Evolutionary conservation across 2,888 invertebrate species (phyloP), one percentile per base, ranked within the genome.

Genomic region (Andrena haemorrhoa): DNA sequence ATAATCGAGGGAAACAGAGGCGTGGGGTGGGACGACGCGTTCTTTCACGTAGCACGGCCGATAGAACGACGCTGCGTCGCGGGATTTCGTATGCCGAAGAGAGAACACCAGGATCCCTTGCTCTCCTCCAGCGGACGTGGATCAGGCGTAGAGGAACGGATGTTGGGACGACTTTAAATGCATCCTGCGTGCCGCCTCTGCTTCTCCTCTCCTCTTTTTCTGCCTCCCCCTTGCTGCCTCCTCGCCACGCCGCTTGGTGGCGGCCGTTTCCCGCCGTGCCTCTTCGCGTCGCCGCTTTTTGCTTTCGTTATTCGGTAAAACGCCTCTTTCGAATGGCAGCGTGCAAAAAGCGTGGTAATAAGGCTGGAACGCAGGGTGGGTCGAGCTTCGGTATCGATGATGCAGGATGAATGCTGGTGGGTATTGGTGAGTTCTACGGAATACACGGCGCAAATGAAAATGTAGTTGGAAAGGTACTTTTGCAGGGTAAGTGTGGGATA

Each of bases 21-120:
- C 5, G 10, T 47, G 56, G 82, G 71, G 71, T 41, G 63, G 73
- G 63, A 29, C 29, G 31, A 51, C 26, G 79, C 76, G 75, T 77
- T 77, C 84, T 82, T 78, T 81, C 82, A 83, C 85, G 88, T 81
- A 81, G 72, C 23, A 56, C 68, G 49, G 63, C 74, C 80, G 74
- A 79, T 68, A 41, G 76, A 79, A 80, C 77, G 76, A 75, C 71
- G 71, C 75, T 41, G 81, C 79, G 71, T 68, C 77, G 74, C 66
- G 68, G 81, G 85, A 91, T 90, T 91, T 91, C 84, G 91, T 91
- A 91, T 91, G 91, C 91, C 84, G 72, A 81, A 79, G 83, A 85
- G 85, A 68, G 82, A 76, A 81, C 80, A 74, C 74, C 64, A 49
- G 75, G 70, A 82, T 82, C 85, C 60, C 79, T 23, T 41, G 58